Conservation (phyloP, 2,797 vertebrate species). For the Champsocephalus gunnari region DNA sequence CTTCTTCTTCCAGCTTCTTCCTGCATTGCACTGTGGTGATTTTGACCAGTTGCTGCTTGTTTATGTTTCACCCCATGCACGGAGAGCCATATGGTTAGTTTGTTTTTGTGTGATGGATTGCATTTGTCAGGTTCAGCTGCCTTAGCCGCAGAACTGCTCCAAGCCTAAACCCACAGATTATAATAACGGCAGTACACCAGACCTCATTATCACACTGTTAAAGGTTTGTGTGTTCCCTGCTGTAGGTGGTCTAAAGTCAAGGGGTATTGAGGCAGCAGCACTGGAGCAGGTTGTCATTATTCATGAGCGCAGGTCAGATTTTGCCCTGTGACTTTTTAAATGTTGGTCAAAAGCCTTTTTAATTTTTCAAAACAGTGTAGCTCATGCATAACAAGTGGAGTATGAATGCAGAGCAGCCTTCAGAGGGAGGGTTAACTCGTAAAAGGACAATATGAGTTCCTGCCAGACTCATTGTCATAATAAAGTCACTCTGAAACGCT, state of each 20-base stretch:
- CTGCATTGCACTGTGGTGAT: conserved; percentile 14
- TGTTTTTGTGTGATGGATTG: conserved; percentile 46
- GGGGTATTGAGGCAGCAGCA: conserved; percentile 17
- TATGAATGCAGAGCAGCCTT: conserved; percentile 16
- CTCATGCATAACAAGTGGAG: conserved; percentile 9
- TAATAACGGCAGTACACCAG: conserved; percentile 9
- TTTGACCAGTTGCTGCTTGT: conserved; percentile 52
- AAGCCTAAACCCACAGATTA: conserved; percentile 30
- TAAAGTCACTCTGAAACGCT: neutral
- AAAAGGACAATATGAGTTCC: neutral
- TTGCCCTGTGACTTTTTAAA: conserved; percentile 39
- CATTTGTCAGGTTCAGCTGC: conserved; percentile 17
- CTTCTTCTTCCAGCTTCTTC: conserved; percentile 14
- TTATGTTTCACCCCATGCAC: conserved; percentile 45
- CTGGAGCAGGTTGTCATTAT: conserved; percentile 40
- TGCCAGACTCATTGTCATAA: neutral
- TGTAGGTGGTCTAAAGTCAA: conserved; percentile 18
- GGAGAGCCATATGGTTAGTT: conserved; percentile 51
- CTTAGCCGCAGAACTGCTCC: conserved; percentile 23
- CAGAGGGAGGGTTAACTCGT: neutral
- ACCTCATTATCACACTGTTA: conserved; percentile 22
- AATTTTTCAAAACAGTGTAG: conserved; percentile 4
- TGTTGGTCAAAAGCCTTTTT: conserved; percentile 36
- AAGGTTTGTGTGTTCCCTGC: conserved; percentile 26
- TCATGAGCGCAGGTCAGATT: conserved; percentile 38